These are phyloP conservation scores for Amblyjoppa fuscipennis DNA, from an alignment of 2,888 invertebrate species.

Conservation along the genomic window DNA sequence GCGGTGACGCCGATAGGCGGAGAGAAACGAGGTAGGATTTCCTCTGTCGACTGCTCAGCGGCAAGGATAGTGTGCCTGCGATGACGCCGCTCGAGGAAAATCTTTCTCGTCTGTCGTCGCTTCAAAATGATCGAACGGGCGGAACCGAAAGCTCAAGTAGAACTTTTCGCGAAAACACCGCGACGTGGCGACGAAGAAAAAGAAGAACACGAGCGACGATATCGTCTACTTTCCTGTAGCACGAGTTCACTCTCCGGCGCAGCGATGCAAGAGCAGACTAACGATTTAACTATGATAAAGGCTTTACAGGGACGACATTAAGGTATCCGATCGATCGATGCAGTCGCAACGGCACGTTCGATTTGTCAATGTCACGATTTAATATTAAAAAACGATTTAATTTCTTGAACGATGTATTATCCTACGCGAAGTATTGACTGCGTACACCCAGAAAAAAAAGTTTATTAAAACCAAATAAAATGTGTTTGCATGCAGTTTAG, in stretches of 20 bases:
- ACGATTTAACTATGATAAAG: neutral
- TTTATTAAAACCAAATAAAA: neutral
- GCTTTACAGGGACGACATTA: conserved; percentile 7
- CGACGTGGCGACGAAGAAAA: neutral
- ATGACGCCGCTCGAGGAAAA: conserved; percentile 37
- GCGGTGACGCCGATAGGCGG: conserved; percentile 35
- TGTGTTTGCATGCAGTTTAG: neutral
- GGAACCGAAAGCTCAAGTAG: neutral
- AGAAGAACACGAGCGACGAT: neutral
- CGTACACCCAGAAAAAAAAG: too few relatives aligned
- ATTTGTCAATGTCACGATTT: conserved; percentile 79
- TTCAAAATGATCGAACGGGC: conserved; percentile 41
- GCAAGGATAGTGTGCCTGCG: conserved; percentile 11
- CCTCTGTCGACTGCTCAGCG: conserved; percentile 25
- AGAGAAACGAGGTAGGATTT: conserved; percentile 56
- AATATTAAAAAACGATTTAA: conserved; percentile 72
- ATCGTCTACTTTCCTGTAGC: neutral
- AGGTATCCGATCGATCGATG: conserved; percentile 41
- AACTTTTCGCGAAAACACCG: conserved; percentile 47
- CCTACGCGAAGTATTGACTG: too few relatives aligned
- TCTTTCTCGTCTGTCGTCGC: conserved; percentile 56
- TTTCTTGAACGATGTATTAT: conserved; percentile 3
- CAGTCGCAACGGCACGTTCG: conserved; percentile 14
- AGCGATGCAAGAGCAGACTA: neutral
- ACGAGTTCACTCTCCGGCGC: neutral